Percentiles rank a stretch among this genome's conserved stretches.
These are phyloP conservation scores for Myiopsitta monachus DNA, from an alignment of 2,113 vertebrate genomes.

Conservation along the genomic window DNA sequence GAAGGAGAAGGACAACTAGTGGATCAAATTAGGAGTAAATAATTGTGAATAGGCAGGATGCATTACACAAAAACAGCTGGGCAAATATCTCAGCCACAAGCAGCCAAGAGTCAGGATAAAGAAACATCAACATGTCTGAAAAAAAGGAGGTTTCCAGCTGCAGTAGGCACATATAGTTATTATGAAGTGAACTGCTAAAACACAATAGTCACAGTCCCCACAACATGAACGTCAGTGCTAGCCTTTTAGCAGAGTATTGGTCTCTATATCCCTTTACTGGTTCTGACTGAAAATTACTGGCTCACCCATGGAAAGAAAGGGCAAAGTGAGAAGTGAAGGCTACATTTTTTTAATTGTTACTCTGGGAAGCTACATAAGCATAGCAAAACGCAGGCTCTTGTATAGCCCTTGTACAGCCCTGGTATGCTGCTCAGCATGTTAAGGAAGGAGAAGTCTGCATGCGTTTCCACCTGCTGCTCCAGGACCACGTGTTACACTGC, in stretches of 20 bases:
- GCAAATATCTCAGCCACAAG: background rate
- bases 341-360: background rate
- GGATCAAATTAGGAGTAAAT: background rate
- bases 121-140: background rate
- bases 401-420: background rate
- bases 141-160: background rate
- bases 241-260: background rate
- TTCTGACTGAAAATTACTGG: background rate
- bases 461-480: background rate
- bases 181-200: background rate
- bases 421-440: background rate
- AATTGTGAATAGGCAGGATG: background rate
- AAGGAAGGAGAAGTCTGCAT: background rate
- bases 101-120: background rate
- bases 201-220: background rate
- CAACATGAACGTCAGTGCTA: background rate
- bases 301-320: background rate
- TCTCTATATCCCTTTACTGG: background rate
- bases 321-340: background rate
- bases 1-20: background rate
- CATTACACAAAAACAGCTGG: background rate
- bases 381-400: background rate
- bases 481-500: fast-evolving
- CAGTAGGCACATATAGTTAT: background rate
- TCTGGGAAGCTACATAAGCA: background rate